A percentile compares a stretch with the other conserved stretches of the same genome.
Evolutionary conservation across 2,113 vertebrate genomes (phyloP).

Genomic region (Mixornis gularis): DNA sequence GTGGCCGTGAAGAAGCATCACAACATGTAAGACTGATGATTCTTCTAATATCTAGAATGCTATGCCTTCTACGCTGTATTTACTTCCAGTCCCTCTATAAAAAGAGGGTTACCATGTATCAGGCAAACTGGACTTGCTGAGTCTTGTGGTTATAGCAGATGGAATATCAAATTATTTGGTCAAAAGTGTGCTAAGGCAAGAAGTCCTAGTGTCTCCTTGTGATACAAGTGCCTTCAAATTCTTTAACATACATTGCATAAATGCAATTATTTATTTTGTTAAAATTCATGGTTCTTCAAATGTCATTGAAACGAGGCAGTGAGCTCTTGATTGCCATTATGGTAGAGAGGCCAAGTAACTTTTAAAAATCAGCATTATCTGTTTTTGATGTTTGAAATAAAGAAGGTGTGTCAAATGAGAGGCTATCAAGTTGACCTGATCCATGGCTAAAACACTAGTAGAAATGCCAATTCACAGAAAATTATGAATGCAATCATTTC

Average conservation of each 20-base stretch:
- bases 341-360: background rate
- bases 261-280: background rate
- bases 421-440: background rate
- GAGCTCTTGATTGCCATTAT: background rate
- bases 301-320: background rate
- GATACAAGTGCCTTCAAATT: background rate
- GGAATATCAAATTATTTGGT: background rate
- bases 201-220: background rate
- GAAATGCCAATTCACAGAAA: background rate
- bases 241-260: background rate
- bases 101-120: background rate
- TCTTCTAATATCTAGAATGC: background rate
- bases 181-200: background rate
- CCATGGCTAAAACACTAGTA: background rate
- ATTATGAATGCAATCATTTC: background rate
- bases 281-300: background rate
- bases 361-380: background rate
- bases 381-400: background rate
- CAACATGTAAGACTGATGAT: background rate
- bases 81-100: background rate
- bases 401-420: background rate
- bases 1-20: background rate
- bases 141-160: background rate
- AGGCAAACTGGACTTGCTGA: background rate
- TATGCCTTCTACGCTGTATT: background rate